These are phyloP conservation scores for Fundulus diaphanus DNA, from an alignment of 2,797 vertebrate genomes.

Conservation along the genomic window DNA sequence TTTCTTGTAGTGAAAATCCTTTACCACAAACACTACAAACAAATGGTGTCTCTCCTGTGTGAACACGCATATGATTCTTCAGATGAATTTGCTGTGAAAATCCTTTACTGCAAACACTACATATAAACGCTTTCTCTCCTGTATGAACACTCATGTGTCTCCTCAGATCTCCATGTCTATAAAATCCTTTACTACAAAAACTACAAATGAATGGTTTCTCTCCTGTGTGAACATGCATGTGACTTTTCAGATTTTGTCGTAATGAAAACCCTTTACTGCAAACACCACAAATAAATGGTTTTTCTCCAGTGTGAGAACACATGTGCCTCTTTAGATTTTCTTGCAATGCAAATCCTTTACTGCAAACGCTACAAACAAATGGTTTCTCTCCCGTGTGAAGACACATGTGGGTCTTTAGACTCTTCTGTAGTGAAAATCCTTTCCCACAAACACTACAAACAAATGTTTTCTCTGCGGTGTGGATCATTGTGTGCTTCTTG, in stretches of 20 bases:
- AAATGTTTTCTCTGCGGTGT: constrained; percentile 6
- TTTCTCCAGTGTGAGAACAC: constrained; percentile 10
- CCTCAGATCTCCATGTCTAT: constrained; percentile 3
- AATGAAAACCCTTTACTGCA: constrained; percentile 11
- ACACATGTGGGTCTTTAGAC: constrained; percentile 3
- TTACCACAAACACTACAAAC: not conserved
- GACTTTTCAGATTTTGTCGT: constrained; percentile 2
- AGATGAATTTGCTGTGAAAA: constrained; percentile 6
- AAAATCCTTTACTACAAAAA: constrained; percentile 7
- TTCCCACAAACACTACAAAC: constrained; percentile 4
- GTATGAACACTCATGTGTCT: constrained; percentile 9
- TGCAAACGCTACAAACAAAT: not conserved
- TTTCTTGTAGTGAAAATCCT: not conserved
- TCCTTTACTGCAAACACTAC: constrained; percentile 6
- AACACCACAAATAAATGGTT: constrained; percentile 1
- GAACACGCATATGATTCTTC: constrained; percentile 2
- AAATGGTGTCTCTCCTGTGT: constrained; percentile 9
- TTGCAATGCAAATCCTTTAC: not conserved
- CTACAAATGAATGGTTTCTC: constrained; percentile 8
- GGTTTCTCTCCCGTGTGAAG: constrained; percentile 18
- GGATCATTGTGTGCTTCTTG: constrained; percentile 4
- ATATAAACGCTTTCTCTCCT: not conserved
- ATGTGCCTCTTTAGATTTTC: constrained; percentile 8
- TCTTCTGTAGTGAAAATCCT: not conserved
- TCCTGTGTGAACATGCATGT: constrained; percentile 7